Percentiles rank a stretch among this genome's conserved stretches.
Conservation (phyloP, 2,888 invertebrate species). For the Coecobrya sp. region DNA sequence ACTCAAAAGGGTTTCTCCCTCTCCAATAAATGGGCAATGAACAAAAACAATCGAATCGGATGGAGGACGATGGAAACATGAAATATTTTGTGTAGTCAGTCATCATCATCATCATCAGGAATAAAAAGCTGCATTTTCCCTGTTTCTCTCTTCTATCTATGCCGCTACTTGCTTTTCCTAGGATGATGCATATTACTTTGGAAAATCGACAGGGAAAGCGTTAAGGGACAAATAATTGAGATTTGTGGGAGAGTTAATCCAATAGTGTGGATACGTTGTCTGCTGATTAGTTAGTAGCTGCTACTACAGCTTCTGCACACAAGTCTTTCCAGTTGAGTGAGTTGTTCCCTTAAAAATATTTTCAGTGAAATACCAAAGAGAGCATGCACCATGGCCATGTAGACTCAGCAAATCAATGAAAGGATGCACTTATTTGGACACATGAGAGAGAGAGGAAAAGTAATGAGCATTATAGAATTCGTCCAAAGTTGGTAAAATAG, state of each 20-base stretch:
- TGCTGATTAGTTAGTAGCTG: conserved; percentile 19
- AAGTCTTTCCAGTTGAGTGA: conserved; percentile 37
- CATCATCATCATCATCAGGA: neutral
- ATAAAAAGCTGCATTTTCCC: neutral
- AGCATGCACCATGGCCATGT: conserved; percentile 2
- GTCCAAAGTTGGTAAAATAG: conserved; percentile 47
- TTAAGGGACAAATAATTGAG: conserved; percentile 77
- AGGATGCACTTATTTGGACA: conserved; percentile 28
- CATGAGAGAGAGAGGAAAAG: conserved; percentile 1
- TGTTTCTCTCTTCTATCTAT: neutral
- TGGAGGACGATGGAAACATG: neutral
- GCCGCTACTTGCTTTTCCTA: neutral
- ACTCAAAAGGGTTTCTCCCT: neutral
- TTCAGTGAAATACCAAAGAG: conserved; percentile 54
- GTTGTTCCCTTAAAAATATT: conserved; percentile 43
- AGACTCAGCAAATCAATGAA: conserved; percentile 50
- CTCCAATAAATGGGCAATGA: neutral
- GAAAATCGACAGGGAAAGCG: conserved; percentile 55
- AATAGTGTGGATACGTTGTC: conserved; percentile 57
- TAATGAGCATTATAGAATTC: neutral
- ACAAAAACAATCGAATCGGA: conserved; percentile 1
- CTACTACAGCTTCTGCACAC: neutral
- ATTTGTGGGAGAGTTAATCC: conserved; percentile 79
- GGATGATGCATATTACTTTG: conserved; percentile 39
- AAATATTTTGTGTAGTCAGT: neutral